A percentile compares a stretch with the other conserved stretches of the same genome.
These are phyloP conservation scores for Hypothenemus hampei DNA, from an alignment of 1,140 invertebrate genomes.

Conservation along the genomic window DNA sequence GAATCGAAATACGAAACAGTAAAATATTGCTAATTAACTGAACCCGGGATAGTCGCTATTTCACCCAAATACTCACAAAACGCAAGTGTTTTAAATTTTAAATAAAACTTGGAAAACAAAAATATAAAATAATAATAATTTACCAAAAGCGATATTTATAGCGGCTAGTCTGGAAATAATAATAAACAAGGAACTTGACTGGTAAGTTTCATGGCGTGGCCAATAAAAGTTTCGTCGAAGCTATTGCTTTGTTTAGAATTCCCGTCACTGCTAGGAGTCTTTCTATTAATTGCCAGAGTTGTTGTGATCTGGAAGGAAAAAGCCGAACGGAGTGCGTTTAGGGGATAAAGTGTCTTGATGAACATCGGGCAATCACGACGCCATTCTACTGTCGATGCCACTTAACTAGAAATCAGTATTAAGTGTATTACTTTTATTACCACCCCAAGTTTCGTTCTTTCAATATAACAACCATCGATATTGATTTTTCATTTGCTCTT, in stretches of 20 bases:
- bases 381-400: conserved; percentile 41
- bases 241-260: conserved; percentile 36
- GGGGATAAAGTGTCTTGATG: conserved; percentile 40
- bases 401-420: conserved; percentile 42
- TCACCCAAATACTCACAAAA: conserved; percentile 29
- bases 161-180: too few species aligned
- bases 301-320: conserved; percentile 38
- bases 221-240: conserved; percentile 13
- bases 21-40: conserved; percentile 42
- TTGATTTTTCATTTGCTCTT: not conserved
- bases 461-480: not conserved
- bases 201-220: conserved; percentile 1
- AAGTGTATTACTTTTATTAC: conserved; percentile 32
- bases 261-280: conserved; percentile 37
- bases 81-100: too few species aligned
- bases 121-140: too few species aligned
- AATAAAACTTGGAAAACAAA: too few species aligned
- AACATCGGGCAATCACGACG: conserved; percentile 41
- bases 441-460: not conserved
- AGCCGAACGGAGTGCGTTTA: conserved; percentile 32
- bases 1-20: conserved; percentile 34
- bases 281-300: conserved; percentile 41
- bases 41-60: conserved; percentile 32
- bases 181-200: too few species aligned
- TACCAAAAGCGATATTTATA: too few species aligned